Conservation (phyloP, 2,113 vertebrate genomes). For the Bos javanicus region DNA sequence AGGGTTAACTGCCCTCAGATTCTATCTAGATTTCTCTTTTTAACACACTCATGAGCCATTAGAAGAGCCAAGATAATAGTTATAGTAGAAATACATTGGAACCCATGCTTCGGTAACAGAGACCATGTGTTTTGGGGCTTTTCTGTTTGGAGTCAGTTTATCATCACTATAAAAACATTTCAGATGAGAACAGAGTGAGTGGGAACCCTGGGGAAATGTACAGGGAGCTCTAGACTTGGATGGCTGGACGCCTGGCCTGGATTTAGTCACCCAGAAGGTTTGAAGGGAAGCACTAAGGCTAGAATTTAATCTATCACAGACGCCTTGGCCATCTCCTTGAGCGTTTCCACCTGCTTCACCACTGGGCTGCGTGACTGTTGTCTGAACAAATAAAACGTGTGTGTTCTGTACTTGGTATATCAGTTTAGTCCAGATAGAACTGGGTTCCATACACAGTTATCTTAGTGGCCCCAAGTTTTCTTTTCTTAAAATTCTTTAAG, state of each 20-base stretch:
- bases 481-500: neutral
- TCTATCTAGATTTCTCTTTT: neutral
- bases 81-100: neutral
- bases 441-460: neutral
- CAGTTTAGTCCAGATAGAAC: neutral
- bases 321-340: conserved; percentile 23
- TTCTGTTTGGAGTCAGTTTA: conserved; percentile 49
- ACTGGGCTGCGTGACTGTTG: neutral
- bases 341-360: conserved; percentile 56
- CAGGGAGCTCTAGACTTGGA: neutral
- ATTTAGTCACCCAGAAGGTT: neutral
- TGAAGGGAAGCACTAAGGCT: neutral
- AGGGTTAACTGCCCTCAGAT: neutral
- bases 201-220: neutral
- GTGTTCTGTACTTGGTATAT: conserved; percentile 41
- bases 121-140: conserved; percentile 31
- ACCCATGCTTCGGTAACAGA: neutral
- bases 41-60: neutral
- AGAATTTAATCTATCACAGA: conserved; percentile 19
- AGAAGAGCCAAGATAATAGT: neutral
- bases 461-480: neutral
- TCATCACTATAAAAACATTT: conserved; percentile 61
- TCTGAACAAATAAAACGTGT: conserved; percentile 38
- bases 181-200: conserved; percentile 7
- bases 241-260: conserved; percentile 28